Evolutionary conservation across 2,888 invertebrate genomes (phyloP), one percentile per base, ranked within the genome.

Genomic region (Seira sanloemensis): DNA sequence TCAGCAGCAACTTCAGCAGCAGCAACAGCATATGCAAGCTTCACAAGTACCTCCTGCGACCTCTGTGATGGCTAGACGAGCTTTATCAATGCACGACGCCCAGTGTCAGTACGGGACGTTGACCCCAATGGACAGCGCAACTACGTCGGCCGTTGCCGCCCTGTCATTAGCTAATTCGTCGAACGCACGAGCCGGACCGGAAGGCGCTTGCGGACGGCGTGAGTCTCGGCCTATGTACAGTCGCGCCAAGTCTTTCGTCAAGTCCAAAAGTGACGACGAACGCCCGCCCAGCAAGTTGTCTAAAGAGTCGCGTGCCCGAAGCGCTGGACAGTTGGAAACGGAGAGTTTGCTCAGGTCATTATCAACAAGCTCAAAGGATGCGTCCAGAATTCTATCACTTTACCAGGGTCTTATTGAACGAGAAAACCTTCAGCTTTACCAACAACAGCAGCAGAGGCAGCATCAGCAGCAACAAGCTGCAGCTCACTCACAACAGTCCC

Each of bases 231-330:
- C 88, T 78, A 80, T 80, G 27, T 88, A 87, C 76, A 86, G 85
- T 68, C 85, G 89, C 50, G 88, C 88, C 46, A 89, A 89, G 86
- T 89, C 88, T 77, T 89, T 89, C 81, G 89, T 89, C 68, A 89
- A 89, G 76, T 86, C 86, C 9, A 89, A 89, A 77, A 89, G 89
- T 83, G 89, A 89, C 75, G 89, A 89, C 80, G 89, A 89, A 78
- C 81, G 89, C 68, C 88, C 89, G 18, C 88, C 88, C 18, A 86
- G 86, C 65, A 88, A 87, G 84, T 85, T 89, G 71, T 88, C 88
- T 4, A 87, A 89, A 65, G 88, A 89, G 46, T 88, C 87, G 37
- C 84, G 89, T 21, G 89, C 89, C 54, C 84, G 89, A 65, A 89
- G 89, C 86, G 88, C 89, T 19, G 89, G 88, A 74, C 87, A 88